These are phyloP conservation scores for Creontiades dilutus DNA, from an alignment of 2,888 invertebrate species.

Conservation along the genomic window DNA sequence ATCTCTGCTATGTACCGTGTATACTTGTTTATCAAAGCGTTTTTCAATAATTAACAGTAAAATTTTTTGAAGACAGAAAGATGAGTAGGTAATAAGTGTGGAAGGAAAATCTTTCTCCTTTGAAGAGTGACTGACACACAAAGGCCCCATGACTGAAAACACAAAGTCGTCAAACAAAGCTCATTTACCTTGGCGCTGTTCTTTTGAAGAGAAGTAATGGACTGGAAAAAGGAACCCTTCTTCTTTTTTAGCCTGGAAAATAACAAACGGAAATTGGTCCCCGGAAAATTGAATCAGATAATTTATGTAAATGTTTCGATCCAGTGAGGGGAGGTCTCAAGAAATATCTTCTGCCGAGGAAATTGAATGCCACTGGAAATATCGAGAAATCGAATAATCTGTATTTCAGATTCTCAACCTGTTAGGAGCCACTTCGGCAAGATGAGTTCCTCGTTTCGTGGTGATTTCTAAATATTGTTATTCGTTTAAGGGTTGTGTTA, in stretches of 20 bases:
- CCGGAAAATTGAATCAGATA: constrained; percentile 4
- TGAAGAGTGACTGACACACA: too few relatives aligned
- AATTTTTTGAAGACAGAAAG: not conserved
- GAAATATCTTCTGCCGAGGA: constrained; percentile 30
- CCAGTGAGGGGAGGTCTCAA: not conserved
- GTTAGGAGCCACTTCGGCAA: not conserved
- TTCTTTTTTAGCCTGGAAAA: constrained; percentile 91
- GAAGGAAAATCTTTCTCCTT: too few relatives aligned
- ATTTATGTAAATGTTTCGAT: constrained; percentile 32
- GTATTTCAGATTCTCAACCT: not conserved
- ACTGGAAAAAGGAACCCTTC: constrained; percentile 97
- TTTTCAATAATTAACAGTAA: too few relatives aligned
- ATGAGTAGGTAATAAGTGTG: not conserved
- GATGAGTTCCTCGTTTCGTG: not conserved
- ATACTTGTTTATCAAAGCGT: too few relatives aligned
- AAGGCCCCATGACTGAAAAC: too few relatives aligned
- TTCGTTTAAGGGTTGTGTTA: too few relatives aligned
- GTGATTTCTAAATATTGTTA: too few relatives aligned
- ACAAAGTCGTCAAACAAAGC: too few relatives aligned
- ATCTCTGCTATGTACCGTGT: too few relatives aligned
- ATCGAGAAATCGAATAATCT: not conserved
- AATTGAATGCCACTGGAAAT: constrained; percentile 7
- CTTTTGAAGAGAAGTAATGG: constrained; percentile 96
- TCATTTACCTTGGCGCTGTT: constrained; percentile 92
- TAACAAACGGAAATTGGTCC: constrained; percentile 38